A percentile compares a stretch with the other conserved stretches of the same genome.
Conservation (phyloP, 2,797 vertebrate species). For the Psittacula echo region DNA sequence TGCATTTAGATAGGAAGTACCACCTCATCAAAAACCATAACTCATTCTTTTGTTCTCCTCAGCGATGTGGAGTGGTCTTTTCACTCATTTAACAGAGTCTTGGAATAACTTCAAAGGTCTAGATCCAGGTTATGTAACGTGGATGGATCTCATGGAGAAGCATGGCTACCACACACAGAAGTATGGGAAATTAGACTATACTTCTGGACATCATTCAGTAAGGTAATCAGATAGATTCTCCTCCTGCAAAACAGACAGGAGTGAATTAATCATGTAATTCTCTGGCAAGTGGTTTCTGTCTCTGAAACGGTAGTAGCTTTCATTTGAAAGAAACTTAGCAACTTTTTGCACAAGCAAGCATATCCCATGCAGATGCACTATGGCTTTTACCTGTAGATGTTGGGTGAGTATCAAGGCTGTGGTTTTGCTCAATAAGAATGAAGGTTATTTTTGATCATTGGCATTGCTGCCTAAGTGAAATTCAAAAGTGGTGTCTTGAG, state of each 20-base stretch:
- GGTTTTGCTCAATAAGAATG: not conserved
- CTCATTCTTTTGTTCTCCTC: not conserved
- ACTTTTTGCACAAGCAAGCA: not conserved
- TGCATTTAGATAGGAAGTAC: not conserved
- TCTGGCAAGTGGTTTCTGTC: not conserved
- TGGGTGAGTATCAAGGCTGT: not conserved
- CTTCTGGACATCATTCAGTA: constrained; percentile 91
- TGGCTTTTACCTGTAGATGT: not conserved
- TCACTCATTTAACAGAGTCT: constrained; percentile 92
- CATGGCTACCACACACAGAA: constrained; percentile 87
- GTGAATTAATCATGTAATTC: not conserved
- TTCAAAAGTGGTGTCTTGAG: not conserved
- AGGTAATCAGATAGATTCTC: constrained; percentile 81
- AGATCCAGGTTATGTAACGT: constrained; percentile 86
- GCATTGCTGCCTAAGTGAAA: not conserved
- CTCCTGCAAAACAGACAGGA: not conserved
- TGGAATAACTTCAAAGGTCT: constrained; percentile 99
- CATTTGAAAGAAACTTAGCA: not conserved
- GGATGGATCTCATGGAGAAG: constrained; percentile 91
- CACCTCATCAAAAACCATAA: not conserved
- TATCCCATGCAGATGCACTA: not conserved
- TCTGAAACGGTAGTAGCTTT: not conserved
- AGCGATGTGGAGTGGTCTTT: constrained; percentile 98
- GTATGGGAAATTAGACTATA: constrained; percentile 93
- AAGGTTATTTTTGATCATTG: not conserved